Percentiles rank a stretch among this genome's conserved stretches.
phyloP scores from a whole-genome alignment of 2,797 vertebrate genomes.

The Artibeus jamaicensis region DNA sequence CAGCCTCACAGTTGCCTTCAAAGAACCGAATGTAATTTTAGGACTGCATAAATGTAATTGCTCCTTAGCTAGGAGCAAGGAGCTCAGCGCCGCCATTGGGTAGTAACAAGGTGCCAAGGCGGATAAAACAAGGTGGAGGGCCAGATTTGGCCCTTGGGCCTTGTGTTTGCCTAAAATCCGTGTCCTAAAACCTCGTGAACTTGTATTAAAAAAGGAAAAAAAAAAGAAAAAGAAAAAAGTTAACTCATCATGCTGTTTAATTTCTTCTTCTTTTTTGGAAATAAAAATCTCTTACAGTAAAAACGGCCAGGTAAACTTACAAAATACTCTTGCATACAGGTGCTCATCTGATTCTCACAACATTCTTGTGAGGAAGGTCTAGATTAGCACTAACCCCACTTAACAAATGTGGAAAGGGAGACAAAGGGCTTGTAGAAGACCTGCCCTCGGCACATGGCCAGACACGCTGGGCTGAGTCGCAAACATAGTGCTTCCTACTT shows the following conservation, averaged over 20 bases:
- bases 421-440: neutral
- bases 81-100: no score
- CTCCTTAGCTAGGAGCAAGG: no score
- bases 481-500: neutral
- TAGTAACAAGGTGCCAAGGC: no score
- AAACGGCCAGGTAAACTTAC: neutral
- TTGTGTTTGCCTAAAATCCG: no score
- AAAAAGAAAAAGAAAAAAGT: no score
- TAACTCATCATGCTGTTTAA: neutral
- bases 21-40: no score
- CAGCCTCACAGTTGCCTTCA: no score
- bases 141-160: no score
- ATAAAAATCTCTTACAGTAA: neutral
- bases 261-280: constrained; percentile 18
- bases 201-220: neutral
- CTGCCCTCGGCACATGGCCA: neutral
- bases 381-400: neutral
- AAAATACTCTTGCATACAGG: neutral
- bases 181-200: neutral
- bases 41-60: no score
- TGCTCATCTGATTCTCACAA: neutral
- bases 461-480: neutral
- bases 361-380: neutral
- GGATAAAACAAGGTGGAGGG: no score
- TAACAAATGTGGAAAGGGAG: neutral